Evolutionary conservation across 2,888 invertebrate genomes (phyloP).

Genomic region (Tanytarsus gracilentus): DNA sequence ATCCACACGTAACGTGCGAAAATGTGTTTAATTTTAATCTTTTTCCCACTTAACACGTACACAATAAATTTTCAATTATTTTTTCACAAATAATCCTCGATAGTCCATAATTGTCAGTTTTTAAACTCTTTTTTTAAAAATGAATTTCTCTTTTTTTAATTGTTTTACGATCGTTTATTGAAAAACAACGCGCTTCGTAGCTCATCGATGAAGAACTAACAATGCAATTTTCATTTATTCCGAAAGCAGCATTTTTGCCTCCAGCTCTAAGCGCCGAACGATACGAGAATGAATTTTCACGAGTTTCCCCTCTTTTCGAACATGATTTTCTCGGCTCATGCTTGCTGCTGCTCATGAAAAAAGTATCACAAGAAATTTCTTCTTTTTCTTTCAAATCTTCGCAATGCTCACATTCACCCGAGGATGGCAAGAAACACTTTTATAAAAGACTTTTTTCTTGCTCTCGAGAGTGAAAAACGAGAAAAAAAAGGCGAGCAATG

Average conservation of each 20-base stretch:
- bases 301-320: constrained; percentile 21
- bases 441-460: background rate
- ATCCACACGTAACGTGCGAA: constrained; percentile 9
- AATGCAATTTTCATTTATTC: constrained; percentile 25
- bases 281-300: constrained; percentile 12
- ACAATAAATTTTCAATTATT: background rate
- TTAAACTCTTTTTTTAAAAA: background rate
- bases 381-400: background rate
- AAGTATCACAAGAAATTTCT: background rate
- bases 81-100: background rate
- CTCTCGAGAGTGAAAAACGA: background rate
- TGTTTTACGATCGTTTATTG: constrained; percentile 24
- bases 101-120: background rate
- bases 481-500: background rate
- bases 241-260: constrained; percentile 16
- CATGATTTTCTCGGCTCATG: background rate
- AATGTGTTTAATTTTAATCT: background rate
- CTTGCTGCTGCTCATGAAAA: background rate
- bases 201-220: constrained; percentile 26
- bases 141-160: background rate
- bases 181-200: constrained; percentile 19
- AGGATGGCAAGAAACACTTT: too few species aligned
- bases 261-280: background rate
- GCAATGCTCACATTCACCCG: too few species aligned
- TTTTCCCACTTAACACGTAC: too few species aligned